These are phyloP conservation scores for Acrocephalus kingi DNA, from an alignment of 2,113 vertebrate species.

Conservation along the genomic window DNA sequence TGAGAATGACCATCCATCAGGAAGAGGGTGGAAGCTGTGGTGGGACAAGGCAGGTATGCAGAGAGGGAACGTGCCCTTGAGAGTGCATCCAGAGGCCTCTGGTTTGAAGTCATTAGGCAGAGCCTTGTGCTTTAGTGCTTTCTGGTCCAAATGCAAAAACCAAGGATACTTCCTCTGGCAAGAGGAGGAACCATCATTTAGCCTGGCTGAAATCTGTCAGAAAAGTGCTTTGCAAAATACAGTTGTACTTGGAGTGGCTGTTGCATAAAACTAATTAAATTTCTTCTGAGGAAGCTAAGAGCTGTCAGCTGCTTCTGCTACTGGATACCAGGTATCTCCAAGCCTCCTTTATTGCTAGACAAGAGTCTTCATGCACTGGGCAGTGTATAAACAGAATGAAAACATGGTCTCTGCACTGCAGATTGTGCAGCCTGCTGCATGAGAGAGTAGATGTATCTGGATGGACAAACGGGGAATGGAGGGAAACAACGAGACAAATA, in stretches of 20 bases:
- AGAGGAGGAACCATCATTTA: background rate
- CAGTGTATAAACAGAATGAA: background rate
- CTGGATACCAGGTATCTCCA: background rate
- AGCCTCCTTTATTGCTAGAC: background rate
- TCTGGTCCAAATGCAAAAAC: background rate
- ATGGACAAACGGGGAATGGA: background rate
- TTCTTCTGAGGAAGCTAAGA: background rate
- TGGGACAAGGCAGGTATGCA: background rate
- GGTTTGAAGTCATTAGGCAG: background rate
- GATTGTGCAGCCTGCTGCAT: background rate
- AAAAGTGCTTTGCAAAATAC: background rate
- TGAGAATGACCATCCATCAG: background rate
- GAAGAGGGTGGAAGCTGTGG: background rate
- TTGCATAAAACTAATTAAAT: background rate
- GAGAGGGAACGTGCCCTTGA: rapidly evolving
- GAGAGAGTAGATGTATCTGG: background rate
- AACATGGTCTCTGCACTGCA: background rate
- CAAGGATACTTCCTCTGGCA: background rate
- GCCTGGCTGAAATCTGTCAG: background rate
- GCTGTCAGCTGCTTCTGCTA: background rate
- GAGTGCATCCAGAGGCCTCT: background rate
- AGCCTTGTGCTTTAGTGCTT: background rate
- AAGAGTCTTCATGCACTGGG: background rate
- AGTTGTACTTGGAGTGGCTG: background rate
- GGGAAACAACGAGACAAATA: background rate